Evolutionary conservation across 2,888 invertebrate species (phyloP), one percentile per base, ranked within the genome.

Genomic region (Nyleta sp.): DNA sequence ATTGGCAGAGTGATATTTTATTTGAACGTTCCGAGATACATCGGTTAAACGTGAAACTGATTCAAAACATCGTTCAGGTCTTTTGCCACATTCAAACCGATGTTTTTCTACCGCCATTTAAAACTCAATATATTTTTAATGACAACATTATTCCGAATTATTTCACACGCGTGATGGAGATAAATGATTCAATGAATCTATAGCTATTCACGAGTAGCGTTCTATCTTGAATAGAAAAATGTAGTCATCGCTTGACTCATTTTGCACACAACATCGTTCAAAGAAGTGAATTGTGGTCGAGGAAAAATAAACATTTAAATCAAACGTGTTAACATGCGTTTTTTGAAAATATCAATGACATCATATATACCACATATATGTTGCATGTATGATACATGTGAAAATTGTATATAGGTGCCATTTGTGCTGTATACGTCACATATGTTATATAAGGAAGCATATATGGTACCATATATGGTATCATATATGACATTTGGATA

Each of bases 1-100:
- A 53, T 53, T 22, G 48, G 13, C 15, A 24, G 48, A 28, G 13
- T 35, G 52, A 33, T 52, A 52, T 52, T 52, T 52, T 48, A 48
- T 24, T 24, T 48, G 8, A 7, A 24, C 48, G 15, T 28, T 28
- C n/a, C 15, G 15, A 48, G 24, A 13, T 13, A 24, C n/a, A 48
- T 3, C 15, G 22, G 2, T 17, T 13, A 8, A 2, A 40, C 4
- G 40, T 15, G 17, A 40, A 40, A 40, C 44, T 18, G 44, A 20
- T 44, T 44, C 5, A 8, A 44, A 44, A 44, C 44, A 40, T 8
- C 8, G 13, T 40, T 40, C 40, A 13, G 5, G 17, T 17, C 22
- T 44, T 44, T 3, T 18, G 5, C 2, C 22, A 44, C 15, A 44
- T 44, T 20, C 13, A 44, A 44, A 15, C 22, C 10, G 28, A 5